Evolutionary conservation across 2,888 invertebrate genomes (phyloP).

Genomic region (Sthenelais limicola): DNA sequence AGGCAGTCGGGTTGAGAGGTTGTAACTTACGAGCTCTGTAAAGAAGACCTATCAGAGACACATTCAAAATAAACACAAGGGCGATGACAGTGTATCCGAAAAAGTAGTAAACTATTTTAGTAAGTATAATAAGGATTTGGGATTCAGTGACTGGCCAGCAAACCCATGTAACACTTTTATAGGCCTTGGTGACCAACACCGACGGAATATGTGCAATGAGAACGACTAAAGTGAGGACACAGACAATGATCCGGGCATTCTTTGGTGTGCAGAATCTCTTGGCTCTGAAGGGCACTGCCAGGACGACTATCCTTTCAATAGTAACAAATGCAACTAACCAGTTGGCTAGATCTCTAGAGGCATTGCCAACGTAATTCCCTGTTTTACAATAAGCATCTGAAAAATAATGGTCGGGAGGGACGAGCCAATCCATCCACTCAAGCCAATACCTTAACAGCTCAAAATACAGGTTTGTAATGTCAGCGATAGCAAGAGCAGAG

Average conservation of each 20-base stretch:
- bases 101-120: slow-evolving; percentile 42
- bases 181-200: slow-evolving; percentile 43
- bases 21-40: background rate
- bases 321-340: slow-evolving; percentile 50
- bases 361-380: slow-evolving; percentile 48
- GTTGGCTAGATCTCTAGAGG: slow-evolving; percentile 48
- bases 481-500: slow-evolving; percentile 45
- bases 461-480: slow-evolving; percentile 50
- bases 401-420: slow-evolving; percentile 46
- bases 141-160: slow-evolving; percentile 43
- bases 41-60: background rate
- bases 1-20: background rate
- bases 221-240: slow-evolving; percentile 32
- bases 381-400: slow-evolving; percentile 48
- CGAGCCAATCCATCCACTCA: slow-evolving; percentile 46
- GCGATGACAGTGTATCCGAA: slow-evolving; percentile 44
- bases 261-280: slow-evolving; percentile 43
- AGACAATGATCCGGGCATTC: slow-evolving; percentile 41
- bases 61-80: slow-evolving; percentile 47
- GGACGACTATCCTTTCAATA: slow-evolving; percentile 48
- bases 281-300: slow-evolving; percentile 47
- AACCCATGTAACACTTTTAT: slow-evolving; percentile 40
- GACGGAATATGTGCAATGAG: slow-evolving; percentile 42
- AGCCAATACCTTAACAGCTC: slow-evolving; percentile 51
- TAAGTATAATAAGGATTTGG: background rate